Percentiles rank a stretch among this genome's conserved stretches.
These are phyloP conservation scores for Heliothis virescens DNA, from an alignment of 1,140 invertebrate species.

Conservation along the genomic window DNA sequence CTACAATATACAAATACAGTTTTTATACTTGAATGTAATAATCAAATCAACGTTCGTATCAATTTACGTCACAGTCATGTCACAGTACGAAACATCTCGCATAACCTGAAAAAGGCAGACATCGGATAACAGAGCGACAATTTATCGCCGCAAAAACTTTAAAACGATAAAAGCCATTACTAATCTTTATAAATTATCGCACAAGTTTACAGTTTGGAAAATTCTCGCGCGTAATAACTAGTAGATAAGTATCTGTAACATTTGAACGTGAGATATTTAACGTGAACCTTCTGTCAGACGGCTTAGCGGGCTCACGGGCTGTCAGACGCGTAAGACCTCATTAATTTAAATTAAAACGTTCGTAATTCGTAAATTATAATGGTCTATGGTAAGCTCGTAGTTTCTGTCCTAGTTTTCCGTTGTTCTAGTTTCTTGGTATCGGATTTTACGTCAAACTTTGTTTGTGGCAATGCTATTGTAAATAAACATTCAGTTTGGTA, in stretches of 20 bases:
- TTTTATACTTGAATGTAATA: too few species aligned
- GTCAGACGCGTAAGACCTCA: constrained; percentile 7
- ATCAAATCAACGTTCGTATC: too few species aligned
- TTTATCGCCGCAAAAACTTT: not conserved
- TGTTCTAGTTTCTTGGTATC: not conserved
- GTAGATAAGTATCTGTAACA: not conserved
- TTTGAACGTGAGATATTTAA: not conserved
- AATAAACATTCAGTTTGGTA: too few species aligned
- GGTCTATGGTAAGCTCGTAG: not conserved
- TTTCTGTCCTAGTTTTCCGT: not conserved
- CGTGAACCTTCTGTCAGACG: not conserved
- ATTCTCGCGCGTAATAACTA: not conserved
- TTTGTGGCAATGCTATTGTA: too few species aligned
- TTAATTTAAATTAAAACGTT: constrained; percentile 35
- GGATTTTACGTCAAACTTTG: too few species aligned
- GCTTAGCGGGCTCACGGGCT: not conserved
- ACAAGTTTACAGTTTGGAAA: not conserved
- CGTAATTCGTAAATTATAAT: constrained; percentile 3
- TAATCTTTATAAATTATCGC: constrained; percentile 4
- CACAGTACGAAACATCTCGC: not conserved
- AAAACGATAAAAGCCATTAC: not conserved
- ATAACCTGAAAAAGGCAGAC: not conserved
- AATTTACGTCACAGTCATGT: too few species aligned
- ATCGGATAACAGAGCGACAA: not conserved
- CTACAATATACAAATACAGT: too few species aligned